Evolutionary conservation across 2,113 vertebrate species (phyloP), one percentile per base, ranked within the genome.

Genomic region (Nipponia nippon): DNA sequence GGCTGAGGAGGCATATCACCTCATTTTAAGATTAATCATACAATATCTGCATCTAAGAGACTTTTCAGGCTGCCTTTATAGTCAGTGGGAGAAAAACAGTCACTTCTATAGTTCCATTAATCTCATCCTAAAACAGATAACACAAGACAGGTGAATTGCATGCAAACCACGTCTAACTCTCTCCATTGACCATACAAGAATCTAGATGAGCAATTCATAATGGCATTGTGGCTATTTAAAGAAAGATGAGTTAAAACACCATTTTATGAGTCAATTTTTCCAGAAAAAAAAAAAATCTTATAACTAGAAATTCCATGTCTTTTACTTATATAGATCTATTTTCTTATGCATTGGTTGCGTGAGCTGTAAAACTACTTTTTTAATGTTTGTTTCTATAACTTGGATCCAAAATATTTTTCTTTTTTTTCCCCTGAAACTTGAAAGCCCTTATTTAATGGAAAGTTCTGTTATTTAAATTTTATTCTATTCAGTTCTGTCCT

Each of bases 241-340:
- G 11, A 36, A n/a, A 17, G 10, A 52, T 13, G 0, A 79, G 19
- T 58, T 49, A 53, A 83, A 79, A 2, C 3, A 1, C 0, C 2
- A 53, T 50, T 62, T 75, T 53, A 44, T 40, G 19, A 25, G 21
- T 19, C 23, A 65, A 4, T 52, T 69, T 83, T 89, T 76, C 18
- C n/a, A 81, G 22, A 19, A 84, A 76, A 89, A 84, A 76, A 89
- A 65, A 1, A 46, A 78, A 36, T n/a, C 6, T 50, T 80, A 47
- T n/a, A 56, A 47, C 7, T 42, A 42, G 9, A 69, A 70, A 14
- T 62, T 66, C 36, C 1, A 5, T 58, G 12, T 21, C 9, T 77
- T 86, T 62, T 58, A n/a, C 2, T 62, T 58, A 29, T 5, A 16
- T 21, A 46, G 5, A 11, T 25, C 4, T 62, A 8, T 70, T 80